A percentile compares a stretch with the other conserved stretches of the same genome.
These are phyloP conservation scores for Rousettus madagascariensis DNA, from an alignment of 2,797 vertebrate species.

Conservation along the genomic window DNA sequence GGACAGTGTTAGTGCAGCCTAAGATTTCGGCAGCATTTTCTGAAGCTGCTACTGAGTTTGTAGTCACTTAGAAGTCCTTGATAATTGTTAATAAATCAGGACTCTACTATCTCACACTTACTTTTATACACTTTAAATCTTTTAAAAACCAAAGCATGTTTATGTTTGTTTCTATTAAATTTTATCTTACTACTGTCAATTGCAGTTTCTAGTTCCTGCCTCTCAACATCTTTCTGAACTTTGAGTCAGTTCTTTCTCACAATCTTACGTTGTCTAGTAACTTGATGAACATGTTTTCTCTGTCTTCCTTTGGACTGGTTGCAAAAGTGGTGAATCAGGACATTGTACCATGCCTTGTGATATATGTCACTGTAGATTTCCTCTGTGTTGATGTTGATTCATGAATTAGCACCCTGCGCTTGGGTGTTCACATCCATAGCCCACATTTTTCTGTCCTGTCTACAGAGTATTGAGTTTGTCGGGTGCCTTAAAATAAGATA, in stretches of 20 bases:
- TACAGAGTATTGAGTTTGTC: conserved; percentile 12
- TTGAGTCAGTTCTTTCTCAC: neutral
- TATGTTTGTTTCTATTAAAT: neutral
- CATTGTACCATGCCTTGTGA: neutral
- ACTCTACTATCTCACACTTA: neutral
- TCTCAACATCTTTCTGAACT: neutral
- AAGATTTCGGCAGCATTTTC: neutral
- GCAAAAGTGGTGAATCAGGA: neutral
- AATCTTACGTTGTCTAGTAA: neutral
- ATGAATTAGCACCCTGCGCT: neutral
- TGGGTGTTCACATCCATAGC: neutral
- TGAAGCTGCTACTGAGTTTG: conserved; percentile 24
- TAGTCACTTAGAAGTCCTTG: conserved; percentile 22
- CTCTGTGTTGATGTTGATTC: neutral
- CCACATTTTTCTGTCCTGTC: neutral
- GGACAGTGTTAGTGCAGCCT: neutral
- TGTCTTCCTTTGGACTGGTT: conserved; percentile 4
- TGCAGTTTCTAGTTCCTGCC: neutral
- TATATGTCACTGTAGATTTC: neutral
- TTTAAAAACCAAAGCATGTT: conserved; percentile 31
- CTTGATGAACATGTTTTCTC: conserved; percentile 18
- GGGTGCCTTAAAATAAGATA: conserved; percentile 29
- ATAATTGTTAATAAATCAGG: conserved; percentile 34
- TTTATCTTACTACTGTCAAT: neutral
- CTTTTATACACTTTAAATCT: neutral